Evolutionary conservation across 2,888 invertebrate genomes (phyloP).

Genomic region (Dugesia japonica): DNA sequence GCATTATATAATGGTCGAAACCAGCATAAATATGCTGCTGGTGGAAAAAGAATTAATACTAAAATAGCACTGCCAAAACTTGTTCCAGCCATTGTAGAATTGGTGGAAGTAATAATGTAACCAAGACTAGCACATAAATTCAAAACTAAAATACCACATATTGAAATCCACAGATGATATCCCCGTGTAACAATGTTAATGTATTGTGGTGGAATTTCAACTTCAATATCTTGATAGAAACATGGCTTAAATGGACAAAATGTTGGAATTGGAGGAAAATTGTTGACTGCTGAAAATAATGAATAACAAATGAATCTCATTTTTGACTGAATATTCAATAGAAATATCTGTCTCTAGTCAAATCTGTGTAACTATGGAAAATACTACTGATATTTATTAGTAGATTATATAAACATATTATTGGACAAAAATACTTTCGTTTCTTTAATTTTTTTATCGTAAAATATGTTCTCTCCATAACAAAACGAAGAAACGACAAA

Average conservation of each 20-base stretch:
- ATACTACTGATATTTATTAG: too few relatives aligned
- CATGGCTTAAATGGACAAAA: not conserved
- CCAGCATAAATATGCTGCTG: not conserved
- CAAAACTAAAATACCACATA: not conserved
- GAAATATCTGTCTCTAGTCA: too few relatives aligned
- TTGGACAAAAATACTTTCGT: too few relatives aligned
- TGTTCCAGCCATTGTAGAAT: not conserved
- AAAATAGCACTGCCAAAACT: not conserved
- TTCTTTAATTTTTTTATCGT: too few relatives aligned
- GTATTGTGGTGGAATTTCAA: slow-evolving; percentile 13
- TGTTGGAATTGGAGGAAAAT: not conserved
- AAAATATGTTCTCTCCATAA: too few relatives aligned
- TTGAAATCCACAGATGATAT: not conserved
- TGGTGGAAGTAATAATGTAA: not conserved
- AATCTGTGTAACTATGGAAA: too few relatives aligned
- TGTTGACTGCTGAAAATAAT: not conserved
- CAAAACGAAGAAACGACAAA: too few relatives aligned
- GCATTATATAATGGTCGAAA: slow-evolving; percentile 2
- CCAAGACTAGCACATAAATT: not conserved
- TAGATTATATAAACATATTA: too few relatives aligned
- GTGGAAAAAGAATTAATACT: not conserved
- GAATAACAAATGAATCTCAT: too few relatives aligned
- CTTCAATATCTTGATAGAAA: not conserved
- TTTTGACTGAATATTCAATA: too few relatives aligned
- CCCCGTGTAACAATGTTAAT: not conserved